Percentiles rank a stretch among this genome's conserved stretches.
Evolutionary conservation across 2,888 invertebrate species (phyloP).

Genomic region (Netelia inedita): DNA sequence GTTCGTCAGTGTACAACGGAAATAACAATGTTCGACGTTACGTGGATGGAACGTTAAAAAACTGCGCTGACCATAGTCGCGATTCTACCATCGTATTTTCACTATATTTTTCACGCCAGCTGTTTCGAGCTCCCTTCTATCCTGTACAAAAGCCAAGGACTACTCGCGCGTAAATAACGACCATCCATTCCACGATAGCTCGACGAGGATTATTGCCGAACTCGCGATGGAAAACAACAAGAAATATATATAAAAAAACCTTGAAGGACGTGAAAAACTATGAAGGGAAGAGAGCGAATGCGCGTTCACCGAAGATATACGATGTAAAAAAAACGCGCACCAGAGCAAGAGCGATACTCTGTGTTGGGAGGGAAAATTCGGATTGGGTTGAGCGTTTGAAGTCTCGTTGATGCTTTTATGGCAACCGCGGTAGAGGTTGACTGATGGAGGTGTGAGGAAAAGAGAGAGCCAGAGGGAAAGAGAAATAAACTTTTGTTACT

Average conservation of each 20-base stretch:
- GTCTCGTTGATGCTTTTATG: slow-evolving; percentile 4
- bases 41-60: not conserved
- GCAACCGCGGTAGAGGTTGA: not conserved
- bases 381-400: slow-evolving; percentile 46
- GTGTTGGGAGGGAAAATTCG: slow-evolving; percentile 45
- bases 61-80: not conserved
- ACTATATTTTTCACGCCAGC: slow-evolving; percentile 22
- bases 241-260: not conserved
- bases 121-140: slow-evolving; percentile 2
- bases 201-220: slow-evolving; percentile 7
- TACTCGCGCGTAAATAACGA: slow-evolving; percentile 67
- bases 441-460: too few species aligned
- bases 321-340: not conserved
- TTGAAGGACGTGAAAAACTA: slow-evolving; percentile 13
- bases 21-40: not conserved
- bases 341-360: slow-evolving; percentile 4
- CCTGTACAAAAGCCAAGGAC: slow-evolving; percentile 26
- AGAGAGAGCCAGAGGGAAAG: too few species aligned
- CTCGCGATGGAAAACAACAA: not conserved
- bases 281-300: slow-evolving; percentile 54
- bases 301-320: slow-evolving; percentile 28
- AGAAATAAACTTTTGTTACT: not conserved
- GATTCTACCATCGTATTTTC: slow-evolving; percentile 6
- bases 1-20: not conserved
- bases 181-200: slow-evolving; percentile 45